Evolutionary conservation across 2,797 vertebrate genomes (phyloP), one percentile per base, ranked within the genome.

Genomic region (Petrocephalus schoutedeni): DNA sequence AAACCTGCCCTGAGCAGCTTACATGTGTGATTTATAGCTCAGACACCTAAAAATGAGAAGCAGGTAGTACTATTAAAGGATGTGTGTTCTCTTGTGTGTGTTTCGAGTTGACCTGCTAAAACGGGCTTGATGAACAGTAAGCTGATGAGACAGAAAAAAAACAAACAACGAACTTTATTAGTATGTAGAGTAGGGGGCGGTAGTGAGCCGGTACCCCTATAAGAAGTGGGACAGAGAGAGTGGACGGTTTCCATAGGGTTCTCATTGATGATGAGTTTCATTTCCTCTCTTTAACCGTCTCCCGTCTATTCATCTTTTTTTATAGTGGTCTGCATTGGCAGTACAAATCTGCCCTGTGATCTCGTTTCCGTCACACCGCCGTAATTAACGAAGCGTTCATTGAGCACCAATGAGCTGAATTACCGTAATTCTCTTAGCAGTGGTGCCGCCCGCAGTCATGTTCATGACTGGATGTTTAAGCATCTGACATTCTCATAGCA

Each of bases 271-370:
- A 5, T 45, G 28, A 28, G 28, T 28, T 14, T 77, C 71, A 77
- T 77, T 41, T 77, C 36, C 71, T 77, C 64, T 41, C 36, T 41
- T 41, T 41, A 41, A 41, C 36, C 36, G 36, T 41, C 36, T 67
- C 28, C 64, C 14, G 28, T 32, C 28, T 45, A 45, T 19, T 41
- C 36, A 36, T 77, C 71, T 45, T 77, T 14, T 77, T 45, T 77
- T 45, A 77, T 8, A 77, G 36, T 41, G 71, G 71, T 77, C 71
- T 77, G 71, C 36, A 77, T 45, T 45, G 36, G 45, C 36, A 45
- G 71, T 77, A 77, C 41, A 77, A 77, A 77, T 77, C 71, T 77
- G 71, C 19, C 71, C 32, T 45, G 36, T 77, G 41, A 77, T 77
- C 71, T 45, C 19, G 14, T 45, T 77, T 45, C 64, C 64, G 14